Evolutionary conservation across 2,797 vertebrate genomes (phyloP), one percentile per base, ranked within the genome.

Genomic region (Acanthornis magna): DNA sequence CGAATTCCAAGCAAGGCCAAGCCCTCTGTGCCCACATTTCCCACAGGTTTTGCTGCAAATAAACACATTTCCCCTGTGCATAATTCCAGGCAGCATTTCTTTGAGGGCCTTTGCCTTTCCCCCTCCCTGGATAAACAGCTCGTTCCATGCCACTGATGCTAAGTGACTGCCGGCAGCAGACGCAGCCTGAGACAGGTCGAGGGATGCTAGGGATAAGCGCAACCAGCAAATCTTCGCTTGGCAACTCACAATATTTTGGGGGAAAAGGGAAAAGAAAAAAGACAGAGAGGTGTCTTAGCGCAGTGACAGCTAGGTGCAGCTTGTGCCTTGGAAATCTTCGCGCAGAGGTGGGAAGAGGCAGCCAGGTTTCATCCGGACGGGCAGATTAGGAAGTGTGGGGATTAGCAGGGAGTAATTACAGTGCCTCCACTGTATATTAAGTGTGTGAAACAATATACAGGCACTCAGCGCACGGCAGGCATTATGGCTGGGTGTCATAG

Each of bases 341-440:
- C 2, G 0, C 74, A 81, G 90, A 95, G 90, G 96, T 96, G 90
- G 88, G 86, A 77, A 95, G 76, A 97, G 76, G 79, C 74, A 3
- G 88, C 88, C 92, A 91, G 87, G 94, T 95, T 96, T 89, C 21
- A 1, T 9, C 25, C 2, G 7, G 60, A 57, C 0, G 9, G 91
- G 94, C 50, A 89, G 96, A 96, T 97, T 97, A 97, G 91, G 13
- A 91, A 96, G 88, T 86, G 92, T 85, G 83, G 68, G 91, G 96
- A 97, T 97, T 97, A 97, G 96, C 79, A 71, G 74, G 43, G 87
- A 95, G 93, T 96, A 96, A 97, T 97, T 97, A 97, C 96, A 95
- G 96, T 72, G 91, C 94, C 96, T 97, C 93, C 95, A 91, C 97
- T 96, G 96, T 97, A 97, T 97, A 96, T 97, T 96, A 97, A 97